Evolutionary conservation across 1,140 invertebrate species (phyloP), one percentile per base, ranked within the genome.

Genomic region (Macrosteles quadrilineatus): DNA sequence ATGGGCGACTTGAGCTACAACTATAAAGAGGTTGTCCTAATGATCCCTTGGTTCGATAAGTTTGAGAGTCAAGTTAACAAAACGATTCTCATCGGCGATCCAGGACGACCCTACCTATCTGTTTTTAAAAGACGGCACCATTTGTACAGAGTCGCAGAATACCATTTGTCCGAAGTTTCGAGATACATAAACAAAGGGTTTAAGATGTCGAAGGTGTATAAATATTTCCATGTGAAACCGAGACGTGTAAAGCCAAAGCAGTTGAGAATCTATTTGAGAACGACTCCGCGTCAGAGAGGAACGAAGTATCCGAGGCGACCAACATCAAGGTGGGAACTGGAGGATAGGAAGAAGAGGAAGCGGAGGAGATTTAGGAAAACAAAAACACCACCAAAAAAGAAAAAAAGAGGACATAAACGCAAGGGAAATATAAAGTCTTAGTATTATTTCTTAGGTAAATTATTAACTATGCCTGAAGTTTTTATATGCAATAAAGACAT

Each of bases 1-100:
- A 76, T 86, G 17, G 85, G 85, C 12, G 85, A 86, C 73, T 81
- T 86, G 77, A 80, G 86, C 70, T 87, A 87, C 72, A 83, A 86
- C 70, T 81, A 84, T 70, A 79, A 83, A 57, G 83, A 84, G 53
- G 80, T 82, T 1, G 75, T 73, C 3, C 29, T 69, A 9, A 67
- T 86, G 14, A 81, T 83, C 32, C 71, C 79, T 0, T 86, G 86
- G 85, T 73, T 86, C 0, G 68, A 75, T 2, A 67, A 67, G 11
- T 71, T 82, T 4, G 50, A 70, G 9, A 29, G 30, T 1, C 62
- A 76, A 2, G 29, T 9, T 1, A 80, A 80, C 3, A 80, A 82
- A 70, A 76, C 64, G 21, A 76, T 82, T 53, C 76, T 79, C 40
- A 40, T 82, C 27, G 80, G 76, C 6, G 81, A 83, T 76, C 80